These are phyloP conservation scores for Actinia tenebrosa DNA, from an alignment of 64 coral and sea anemone species.

Conservation along the genomic window DNA sequence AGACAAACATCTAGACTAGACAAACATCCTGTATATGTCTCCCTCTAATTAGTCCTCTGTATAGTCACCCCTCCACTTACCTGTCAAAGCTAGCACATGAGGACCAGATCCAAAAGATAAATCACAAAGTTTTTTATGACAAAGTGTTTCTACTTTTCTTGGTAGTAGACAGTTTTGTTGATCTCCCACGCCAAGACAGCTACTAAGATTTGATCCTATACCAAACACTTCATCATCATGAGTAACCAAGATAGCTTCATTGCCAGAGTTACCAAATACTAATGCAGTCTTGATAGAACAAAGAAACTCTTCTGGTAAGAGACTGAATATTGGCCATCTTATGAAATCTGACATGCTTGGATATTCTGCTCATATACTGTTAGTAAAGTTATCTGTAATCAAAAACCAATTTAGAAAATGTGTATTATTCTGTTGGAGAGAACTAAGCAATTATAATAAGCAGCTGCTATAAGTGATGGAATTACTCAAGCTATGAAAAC, in stretches of 20 bases:
- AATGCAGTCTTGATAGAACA: slow-evolving; percentile 60
- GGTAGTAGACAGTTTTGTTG: slow-evolving; percentile 64
- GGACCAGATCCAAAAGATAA: slow-evolving; percentile 87
- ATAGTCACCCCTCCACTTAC: slow-evolving; percentile 32
- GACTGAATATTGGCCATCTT: slow-evolving; percentile 87
- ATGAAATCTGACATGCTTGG: slow-evolving; percentile 66
- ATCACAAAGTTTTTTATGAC: slow-evolving; percentile 60
- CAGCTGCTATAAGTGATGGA: too few species aligned
- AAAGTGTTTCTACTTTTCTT: slow-evolving; percentile 75
- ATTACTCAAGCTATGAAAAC: too few species aligned
- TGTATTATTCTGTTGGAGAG: neutral
- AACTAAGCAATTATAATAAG: too few species aligned
- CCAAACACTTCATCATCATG: slow-evolving; percentile 74
- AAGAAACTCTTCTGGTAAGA: slow-evolving; percentile 60
- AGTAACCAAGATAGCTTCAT: slow-evolving; percentile 87
- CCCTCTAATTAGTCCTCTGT: neutral
- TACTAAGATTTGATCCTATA: slow-evolving; percentile 75
- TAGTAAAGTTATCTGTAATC: neutral
- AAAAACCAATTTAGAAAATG: neutral
- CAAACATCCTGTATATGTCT: too few species aligned
- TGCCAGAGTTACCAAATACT: slow-evolving; percentile 84
- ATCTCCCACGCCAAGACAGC: slow-evolving; percentile 77
- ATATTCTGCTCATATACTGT: neutral
- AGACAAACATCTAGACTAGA: too few species aligned
- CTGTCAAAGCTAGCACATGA: slow-evolving; percentile 75